phyloP scores from a whole-genome alignment of 2,113 vertebrate species.

The Eleginops maclovinus region DNA sequence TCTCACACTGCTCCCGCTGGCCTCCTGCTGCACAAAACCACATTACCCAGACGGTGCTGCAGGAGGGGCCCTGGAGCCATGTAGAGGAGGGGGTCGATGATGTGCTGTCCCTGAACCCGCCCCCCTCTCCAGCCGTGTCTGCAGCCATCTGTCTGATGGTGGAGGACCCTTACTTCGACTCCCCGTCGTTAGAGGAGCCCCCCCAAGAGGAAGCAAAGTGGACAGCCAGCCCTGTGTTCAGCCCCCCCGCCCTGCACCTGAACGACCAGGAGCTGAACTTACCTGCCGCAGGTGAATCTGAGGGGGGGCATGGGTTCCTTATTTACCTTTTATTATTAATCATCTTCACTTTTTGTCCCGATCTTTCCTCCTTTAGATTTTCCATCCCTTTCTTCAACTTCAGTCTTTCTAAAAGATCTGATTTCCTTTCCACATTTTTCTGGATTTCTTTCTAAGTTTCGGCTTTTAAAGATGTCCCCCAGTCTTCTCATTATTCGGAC shows the following conservation, averaged over 20 bases:
- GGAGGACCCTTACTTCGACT: slow-evolving; percentile 85
- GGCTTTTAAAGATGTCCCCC: no score
- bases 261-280: slow-evolving; percentile 52
- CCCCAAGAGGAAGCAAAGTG: slow-evolving; percentile 21
- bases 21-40: slow-evolving; percentile 23
- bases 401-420: no score
- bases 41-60: not conserved
- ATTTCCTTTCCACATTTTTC: no score
- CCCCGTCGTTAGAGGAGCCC: slow-evolving; percentile 27
- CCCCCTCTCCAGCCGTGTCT: not conserved
- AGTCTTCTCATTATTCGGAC: no score
- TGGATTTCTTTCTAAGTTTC: no score
- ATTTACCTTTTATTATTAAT: no score
- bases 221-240: slow-evolving; percentile 24
- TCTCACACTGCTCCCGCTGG: not conserved
- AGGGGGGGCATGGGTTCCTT: no score
- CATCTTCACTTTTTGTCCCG: no score
- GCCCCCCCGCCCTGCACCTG: slow-evolving; percentile 32
- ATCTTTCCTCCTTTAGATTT: no score
- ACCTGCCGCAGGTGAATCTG: slow-evolving; percentile 65
- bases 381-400: no score
- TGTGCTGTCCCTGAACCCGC: not conserved
- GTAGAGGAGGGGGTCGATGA: not conserved
- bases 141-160: slow-evolving; percentile 71
- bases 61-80: slow-evolving; percentile 21